Percentiles rank a stretch among this genome's conserved stretches.
Evolutionary conservation across 2,888 invertebrate species (phyloP).

Genomic region (Eristalis pertinax): DNA sequence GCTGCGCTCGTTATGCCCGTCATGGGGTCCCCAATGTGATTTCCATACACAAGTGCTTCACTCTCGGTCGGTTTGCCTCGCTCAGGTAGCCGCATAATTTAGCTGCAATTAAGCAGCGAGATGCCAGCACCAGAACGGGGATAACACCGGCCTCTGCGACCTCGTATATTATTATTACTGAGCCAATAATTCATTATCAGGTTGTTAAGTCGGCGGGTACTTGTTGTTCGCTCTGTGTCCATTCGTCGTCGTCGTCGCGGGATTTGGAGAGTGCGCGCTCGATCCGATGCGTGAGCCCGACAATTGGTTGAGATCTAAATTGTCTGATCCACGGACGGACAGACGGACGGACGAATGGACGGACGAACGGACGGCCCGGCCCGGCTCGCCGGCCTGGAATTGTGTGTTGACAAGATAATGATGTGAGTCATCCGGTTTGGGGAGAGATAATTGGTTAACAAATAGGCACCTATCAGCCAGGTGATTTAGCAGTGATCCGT

Average conservation of each 20-base stretch:
- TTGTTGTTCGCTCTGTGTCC: neutral
- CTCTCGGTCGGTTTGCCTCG: conserved; percentile 42
- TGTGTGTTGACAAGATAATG: conserved; percentile 72
- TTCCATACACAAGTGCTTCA: conserved; percentile 65
- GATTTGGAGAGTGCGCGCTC: conserved; percentile 35
- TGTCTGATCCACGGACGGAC: conserved; percentile 54
- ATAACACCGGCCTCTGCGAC: conserved; percentile 58
- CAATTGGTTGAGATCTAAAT: conserved; percentile 72
- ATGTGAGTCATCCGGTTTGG: conserved; percentile 71
- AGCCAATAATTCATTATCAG: conserved; percentile 72
- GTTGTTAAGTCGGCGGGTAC: conserved; percentile 59
- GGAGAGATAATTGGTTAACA: conserved; percentile 71
- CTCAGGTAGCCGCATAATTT: conserved; percentile 72
- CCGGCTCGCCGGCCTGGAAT: conserved; percentile 35
- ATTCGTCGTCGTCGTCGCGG: conserved; percentile 2
- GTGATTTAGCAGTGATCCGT: conserved; percentile 70
- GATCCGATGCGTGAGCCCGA: conserved; percentile 51
- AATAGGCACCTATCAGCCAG: conserved; percentile 72
- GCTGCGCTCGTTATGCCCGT: conserved; percentile 58
- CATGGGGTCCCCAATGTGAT: conserved; percentile 47
- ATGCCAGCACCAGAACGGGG: conserved; percentile 6
- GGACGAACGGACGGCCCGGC: conserved; percentile 10
- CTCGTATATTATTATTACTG: conserved; percentile 67
- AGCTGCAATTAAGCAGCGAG: conserved; percentile 71
- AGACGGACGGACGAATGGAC: conserved; percentile 23